Percentiles rank a stretch among this genome's conserved stretches.
These are phyloP conservation scores for Merluccius polli DNA, from an alignment of 2,797 vertebrate genomes.

Conservation along the genomic window DNA sequence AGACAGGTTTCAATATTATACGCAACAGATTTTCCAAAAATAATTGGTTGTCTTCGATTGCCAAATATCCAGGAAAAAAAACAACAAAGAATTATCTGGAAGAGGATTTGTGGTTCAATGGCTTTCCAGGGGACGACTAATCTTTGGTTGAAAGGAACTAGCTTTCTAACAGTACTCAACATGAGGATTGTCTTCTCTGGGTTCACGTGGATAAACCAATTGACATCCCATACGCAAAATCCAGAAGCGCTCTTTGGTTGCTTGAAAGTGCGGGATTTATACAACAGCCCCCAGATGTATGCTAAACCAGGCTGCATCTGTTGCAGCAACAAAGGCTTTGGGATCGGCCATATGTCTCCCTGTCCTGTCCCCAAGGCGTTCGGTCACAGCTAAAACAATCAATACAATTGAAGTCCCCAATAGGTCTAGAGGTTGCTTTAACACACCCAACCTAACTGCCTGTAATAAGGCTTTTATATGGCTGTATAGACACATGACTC, in stretches of 20 bases:
- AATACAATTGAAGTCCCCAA: constrained; percentile 38
- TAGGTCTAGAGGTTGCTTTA: constrained; percentile 24
- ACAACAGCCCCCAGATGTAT: constrained; percentile 29
- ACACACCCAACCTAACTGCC: constrained; percentile 13
- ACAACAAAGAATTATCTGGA: constrained; percentile 23
- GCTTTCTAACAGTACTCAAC: constrained; percentile 8
- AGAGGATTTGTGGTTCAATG: constrained; percentile 54
- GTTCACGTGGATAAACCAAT: constrained; percentile 22
- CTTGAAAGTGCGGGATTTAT: constrained; percentile 18
- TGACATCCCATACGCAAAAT: constrained; percentile 14
- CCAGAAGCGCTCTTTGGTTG: constrained; percentile 8
- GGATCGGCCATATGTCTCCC: constrained; percentile 41
- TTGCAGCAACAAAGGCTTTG: constrained; percentile 28
- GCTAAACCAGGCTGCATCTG: constrained; percentile 44
- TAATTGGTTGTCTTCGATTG: neutral
- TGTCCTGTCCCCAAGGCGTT: constrained; percentile 36
- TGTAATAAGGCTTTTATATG: constrained; percentile 25
- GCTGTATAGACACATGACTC: constrained; percentile 35
- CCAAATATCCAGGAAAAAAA: neutral
- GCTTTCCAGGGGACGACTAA: constrained; percentile 19
- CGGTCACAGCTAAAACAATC: constrained; percentile 41
- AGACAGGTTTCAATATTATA: neutral
- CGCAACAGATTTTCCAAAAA: neutral
- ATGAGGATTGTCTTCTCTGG: neutral
- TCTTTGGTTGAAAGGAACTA: constrained; percentile 29